Percentiles rank a stretch among this genome's conserved stretches.
Evolutionary conservation across 37 sponge, comb jelly and placozoan genomes (phyloP).

Genomic region (Agelas oroides): DNA sequence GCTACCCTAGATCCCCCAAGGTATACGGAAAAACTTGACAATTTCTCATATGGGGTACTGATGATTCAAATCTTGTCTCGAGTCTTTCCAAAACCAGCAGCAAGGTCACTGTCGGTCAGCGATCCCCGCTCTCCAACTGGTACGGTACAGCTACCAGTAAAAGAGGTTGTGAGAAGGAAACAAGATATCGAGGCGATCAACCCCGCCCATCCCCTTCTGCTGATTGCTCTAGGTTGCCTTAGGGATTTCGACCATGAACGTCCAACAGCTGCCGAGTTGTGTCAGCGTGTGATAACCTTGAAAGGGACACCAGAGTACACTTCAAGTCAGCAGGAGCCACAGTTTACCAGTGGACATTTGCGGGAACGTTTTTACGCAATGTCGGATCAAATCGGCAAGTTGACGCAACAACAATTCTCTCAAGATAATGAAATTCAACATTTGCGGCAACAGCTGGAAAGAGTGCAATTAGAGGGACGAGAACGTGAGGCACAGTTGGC

Average conservation of each 20-base stretch:
- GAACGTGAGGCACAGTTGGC: no score
- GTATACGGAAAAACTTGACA: conserved; percentile 15
- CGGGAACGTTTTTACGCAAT: no score
- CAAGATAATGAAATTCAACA: no score
- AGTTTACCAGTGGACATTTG: no score
- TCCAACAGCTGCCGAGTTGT: neutral
- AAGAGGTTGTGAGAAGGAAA: conserved; percentile 6
- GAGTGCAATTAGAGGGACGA: no score
- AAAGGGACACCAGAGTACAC: neutral
- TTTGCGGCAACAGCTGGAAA: no score
- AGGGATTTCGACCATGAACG: neutral
- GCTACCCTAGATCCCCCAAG: neutral
- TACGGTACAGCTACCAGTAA: neutral
- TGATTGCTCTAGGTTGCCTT: conserved; percentile 10
- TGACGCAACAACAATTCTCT: no score
- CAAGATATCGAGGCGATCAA: neutral
- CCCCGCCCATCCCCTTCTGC: neutral
- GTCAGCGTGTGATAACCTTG: neutral
- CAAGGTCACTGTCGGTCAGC: neutral
- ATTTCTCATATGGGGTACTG: conserved; percentile 37
- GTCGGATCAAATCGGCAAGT: no score
- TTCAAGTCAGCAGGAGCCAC: no score
- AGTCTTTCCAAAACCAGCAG: conserved; percentile 6
- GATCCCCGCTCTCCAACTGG: neutral
- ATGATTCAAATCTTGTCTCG: conserved; percentile 29